A percentile compares a stretch with the other conserved stretches of the same genome.
Conservation (phyloP, 2,113 vertebrate genomes). For the Spilogale gracilis region DNA sequence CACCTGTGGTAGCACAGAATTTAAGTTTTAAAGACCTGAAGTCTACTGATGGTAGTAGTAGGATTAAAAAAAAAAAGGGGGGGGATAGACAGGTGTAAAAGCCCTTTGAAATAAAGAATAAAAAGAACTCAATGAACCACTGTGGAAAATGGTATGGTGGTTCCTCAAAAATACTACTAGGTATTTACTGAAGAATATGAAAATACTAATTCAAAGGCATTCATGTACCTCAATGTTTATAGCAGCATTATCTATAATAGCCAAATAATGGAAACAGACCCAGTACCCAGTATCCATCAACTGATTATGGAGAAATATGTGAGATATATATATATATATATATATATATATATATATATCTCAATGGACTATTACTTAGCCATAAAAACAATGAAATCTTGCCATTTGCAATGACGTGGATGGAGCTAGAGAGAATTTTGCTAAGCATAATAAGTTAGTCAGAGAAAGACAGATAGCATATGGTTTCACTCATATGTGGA, state of each 20-base stretch:
- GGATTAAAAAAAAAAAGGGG: not conserved
- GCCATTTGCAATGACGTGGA: not conserved
- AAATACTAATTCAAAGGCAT: not conserved
- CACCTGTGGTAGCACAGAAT: fast-evolving
- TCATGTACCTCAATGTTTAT: not conserved
- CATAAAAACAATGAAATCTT: not conserved
- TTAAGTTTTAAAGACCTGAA: not conserved
- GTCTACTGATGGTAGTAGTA: not conserved
- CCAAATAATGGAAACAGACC: not conserved
- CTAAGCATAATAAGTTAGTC: not conserved
- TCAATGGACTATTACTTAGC: not conserved
- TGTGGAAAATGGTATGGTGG: not conserved
- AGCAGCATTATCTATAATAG: not conserved
- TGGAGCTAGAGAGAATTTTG: not conserved
- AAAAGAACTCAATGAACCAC: not conserved
- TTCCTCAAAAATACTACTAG: not conserved
- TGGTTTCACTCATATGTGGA: not conserved
- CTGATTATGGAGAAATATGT: not conserved
- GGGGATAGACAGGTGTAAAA: not conserved
- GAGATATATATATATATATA: not conserved
- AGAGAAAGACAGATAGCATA: not conserved
- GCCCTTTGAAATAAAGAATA: not conserved
- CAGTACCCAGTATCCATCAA: not conserved
- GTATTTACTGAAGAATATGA: not conserved
- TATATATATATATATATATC: not conserved